These are phyloP conservation scores for Pararge aegeria DNA, from an alignment of 1,140 invertebrate genomes.

Conservation along the genomic window DNA sequence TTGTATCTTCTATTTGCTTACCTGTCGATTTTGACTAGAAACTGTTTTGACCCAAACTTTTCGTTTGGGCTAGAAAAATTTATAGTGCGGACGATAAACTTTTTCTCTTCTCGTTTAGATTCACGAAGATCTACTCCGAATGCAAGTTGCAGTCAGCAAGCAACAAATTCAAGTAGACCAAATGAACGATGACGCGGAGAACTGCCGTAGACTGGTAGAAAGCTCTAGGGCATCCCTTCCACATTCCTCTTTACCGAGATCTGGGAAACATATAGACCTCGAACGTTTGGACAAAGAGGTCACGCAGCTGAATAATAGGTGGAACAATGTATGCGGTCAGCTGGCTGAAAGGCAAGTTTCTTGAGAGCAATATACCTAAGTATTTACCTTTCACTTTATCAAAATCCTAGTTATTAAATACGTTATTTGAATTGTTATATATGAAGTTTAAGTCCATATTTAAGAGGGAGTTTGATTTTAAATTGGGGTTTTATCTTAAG, in stretches of 20 bases:
- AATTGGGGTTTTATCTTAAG: too few species aligned
- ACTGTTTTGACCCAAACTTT: not conserved
- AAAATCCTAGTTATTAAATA: not conserved
- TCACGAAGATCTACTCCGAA: constrained; percentile 86
- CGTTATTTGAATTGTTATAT: not conserved
- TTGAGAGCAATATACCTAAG: not conserved
- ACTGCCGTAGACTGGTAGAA: constrained; percentile 91
- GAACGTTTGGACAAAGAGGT: constrained; percentile 97
- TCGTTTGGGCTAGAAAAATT: too few species aligned
- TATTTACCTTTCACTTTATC: too few species aligned
- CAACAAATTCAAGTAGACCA: constrained; percentile 94
- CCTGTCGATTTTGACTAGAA: not conserved
- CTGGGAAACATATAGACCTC: constrained; percentile 88
- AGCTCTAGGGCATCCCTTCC: constrained; percentile 85
- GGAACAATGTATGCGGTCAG: constrained; percentile 95
- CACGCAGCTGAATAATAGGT: constrained; percentile 90
- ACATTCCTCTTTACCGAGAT: constrained; percentile 77
- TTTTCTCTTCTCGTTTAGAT: constrained; percentile 56
- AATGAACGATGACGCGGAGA: constrained; percentile 93
- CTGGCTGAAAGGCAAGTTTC: constrained; percentile 89
- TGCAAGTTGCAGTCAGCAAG: constrained; percentile 90
- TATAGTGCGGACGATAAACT: too few species aligned
- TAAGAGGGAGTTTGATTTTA: too few species aligned
- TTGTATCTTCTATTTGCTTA: not conserved
- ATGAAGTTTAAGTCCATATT: too few species aligned